Evolutionary conservation across 2,888 invertebrate species (phyloP).

Genomic region (Torymus tubicola): DNA sequence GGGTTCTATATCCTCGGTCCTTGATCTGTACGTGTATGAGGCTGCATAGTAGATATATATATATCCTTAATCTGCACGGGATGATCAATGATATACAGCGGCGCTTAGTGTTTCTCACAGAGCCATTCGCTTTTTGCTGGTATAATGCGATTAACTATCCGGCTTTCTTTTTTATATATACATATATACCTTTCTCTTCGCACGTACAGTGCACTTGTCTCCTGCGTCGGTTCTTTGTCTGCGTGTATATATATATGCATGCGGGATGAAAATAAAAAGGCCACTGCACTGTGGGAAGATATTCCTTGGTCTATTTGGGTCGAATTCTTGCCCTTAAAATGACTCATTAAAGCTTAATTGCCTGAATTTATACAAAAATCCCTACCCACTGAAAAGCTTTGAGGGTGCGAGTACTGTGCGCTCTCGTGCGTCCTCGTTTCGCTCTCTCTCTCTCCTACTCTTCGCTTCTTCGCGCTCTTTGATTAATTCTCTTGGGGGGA

Average conservation of each 20-base stretch:
- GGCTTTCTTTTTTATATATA: neutral
- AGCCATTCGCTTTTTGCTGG: constrained; percentile 19
- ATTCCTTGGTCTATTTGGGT: neutral
- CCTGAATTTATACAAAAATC: constrained; percentile 36
- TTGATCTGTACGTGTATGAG: neutral
- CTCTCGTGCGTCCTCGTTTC: too few relatives aligned
- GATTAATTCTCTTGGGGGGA: too few relatives aligned
- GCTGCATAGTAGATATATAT: neutral
- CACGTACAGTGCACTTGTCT: neutral
- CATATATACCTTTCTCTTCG: neutral
- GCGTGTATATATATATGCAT: too few relatives aligned
- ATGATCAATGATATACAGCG: constrained; percentile 25
- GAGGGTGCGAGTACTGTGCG: too few relatives aligned
- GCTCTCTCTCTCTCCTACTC: neutral
- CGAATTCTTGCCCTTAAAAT: constrained; percentile 8
- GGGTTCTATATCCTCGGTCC: neutral
- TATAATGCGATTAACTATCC: constrained; percentile 37
- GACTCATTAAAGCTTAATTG: constrained; percentile 41
- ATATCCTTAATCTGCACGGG: neutral
- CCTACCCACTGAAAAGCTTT: neutral
- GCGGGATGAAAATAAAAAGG: constrained; percentile 18
- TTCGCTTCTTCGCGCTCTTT: too few relatives aligned
- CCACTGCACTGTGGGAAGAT: neutral
- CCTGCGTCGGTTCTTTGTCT: neutral
- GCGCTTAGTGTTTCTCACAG: neutral